Conservation (phyloP, 2,797 vertebrate species). For the Liasis olivaceus region DNA sequence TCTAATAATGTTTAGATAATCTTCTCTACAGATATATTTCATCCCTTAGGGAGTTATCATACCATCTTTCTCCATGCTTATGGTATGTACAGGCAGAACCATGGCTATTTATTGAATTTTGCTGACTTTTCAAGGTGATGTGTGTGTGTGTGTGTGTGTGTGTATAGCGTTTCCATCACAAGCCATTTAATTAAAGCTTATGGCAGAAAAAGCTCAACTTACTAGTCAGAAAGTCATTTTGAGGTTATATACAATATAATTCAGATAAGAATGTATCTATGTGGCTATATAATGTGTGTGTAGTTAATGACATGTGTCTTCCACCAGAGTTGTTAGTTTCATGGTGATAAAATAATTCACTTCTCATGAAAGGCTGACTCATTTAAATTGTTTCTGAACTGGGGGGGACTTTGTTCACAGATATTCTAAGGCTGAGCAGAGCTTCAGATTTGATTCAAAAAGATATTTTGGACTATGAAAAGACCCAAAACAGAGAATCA, state of each 20-base stretch:
- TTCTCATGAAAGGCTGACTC: background rate
- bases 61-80: background rate
- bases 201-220: background rate
- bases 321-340: background rate
- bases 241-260: background rate
- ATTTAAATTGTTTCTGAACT: background rate
- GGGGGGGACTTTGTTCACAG: too few species aligned
- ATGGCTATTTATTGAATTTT: background rate
- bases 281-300: background rate
- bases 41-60: background rate
- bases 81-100: background rate
- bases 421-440: background rate
- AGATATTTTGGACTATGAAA: background rate
- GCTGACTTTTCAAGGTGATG: background rate
- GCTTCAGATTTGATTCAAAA: background rate
- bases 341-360: background rate
- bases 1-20: background rate
- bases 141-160: background rate
- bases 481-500: background rate
- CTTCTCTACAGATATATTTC: background rate
- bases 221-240: background rate
- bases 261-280: background rate
- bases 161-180: background rate
- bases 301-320: background rate
- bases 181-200: background rate